Evolutionary conservation across 2,888 invertebrate genomes (phyloP), one percentile per base, ranked within the genome.

Genomic region (Cremastinae sp.): DNA sequence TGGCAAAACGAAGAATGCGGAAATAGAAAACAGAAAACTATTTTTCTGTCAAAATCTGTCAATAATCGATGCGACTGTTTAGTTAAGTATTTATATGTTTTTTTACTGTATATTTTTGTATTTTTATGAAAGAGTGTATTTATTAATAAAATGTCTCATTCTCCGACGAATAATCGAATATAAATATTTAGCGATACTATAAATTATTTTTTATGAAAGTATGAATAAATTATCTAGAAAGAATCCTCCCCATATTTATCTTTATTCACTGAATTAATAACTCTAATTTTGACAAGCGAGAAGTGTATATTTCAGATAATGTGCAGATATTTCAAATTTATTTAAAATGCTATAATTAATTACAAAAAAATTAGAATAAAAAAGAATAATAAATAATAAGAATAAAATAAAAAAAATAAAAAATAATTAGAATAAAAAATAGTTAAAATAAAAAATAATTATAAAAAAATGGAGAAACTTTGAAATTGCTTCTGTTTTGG

Each of bases 11-110:
- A 43, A n/a, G n/a, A 45, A 65, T 20, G 47, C 71, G 54, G 64
- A 54, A 14, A 43, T 54, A 36, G 16, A 45, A 34, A 45, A 65
- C 20, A 16, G 14, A 47, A 45, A 49, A 70, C 47, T 64, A 59
- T 59, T 38, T 66, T 56, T 64, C 41, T 59, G 14, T 51, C 20
- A 34, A 45, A 56, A 49, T 36, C 51, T 51, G 66, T 58, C 47
- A 71, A 41, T 9, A 69, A 36, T 49, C n/a, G n/a, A 72, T 22
- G 20, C 59, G 78, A 79, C 78, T 79, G 79, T 73, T 73, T 78
- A 78, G 68, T 53, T 69, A 78, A 78, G 61, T 78, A 79, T 79
- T 79, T 78, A 79, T n/a, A n/a, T 28, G 28, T 28, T 28, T 3
- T 28, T 28, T 28, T 3, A 28, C 28, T 28, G 28, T 28, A n/a